Percentiles rank a stretch among this genome's conserved stretches.
These are phyloP conservation scores for Drosophila cyrtoloma DNA, from an alignment of 2,888 invertebrate species.

Conservation along the genomic window DNA sequence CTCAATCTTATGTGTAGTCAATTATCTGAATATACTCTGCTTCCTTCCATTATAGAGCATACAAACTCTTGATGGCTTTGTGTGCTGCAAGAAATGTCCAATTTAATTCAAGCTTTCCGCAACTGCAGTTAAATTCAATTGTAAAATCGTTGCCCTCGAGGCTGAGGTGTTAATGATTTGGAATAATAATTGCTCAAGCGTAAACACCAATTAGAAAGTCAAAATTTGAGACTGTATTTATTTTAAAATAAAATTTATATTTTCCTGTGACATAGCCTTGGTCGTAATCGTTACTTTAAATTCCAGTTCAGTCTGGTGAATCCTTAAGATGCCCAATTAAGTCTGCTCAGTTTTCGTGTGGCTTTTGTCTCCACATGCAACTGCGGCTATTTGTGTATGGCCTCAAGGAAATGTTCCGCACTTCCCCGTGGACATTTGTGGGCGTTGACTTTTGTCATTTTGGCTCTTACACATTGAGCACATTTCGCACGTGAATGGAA, in stretches of 20 bases:
- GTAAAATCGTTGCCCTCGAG: background rate
- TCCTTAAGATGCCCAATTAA: constrained; percentile 32
- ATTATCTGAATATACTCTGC: background rate
- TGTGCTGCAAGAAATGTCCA: background rate
- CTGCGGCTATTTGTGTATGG: constrained; percentile 15
- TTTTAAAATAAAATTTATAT: background rate
- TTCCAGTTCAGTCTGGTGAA: constrained; percentile 19
- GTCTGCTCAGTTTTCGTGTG: background rate
- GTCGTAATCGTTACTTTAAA: background rate
- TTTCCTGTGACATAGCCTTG: background rate
- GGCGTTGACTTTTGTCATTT: constrained; percentile 15
- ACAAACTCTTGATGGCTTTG: background rate
- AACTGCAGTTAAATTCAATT: constrained; percentile 5
- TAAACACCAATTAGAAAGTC: constrained; percentile 27
- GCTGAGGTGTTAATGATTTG: constrained; percentile 47
- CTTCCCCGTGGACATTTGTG: constrained; percentile 7
- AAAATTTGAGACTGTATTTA: constrained; percentile 9
- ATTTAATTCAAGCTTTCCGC: background rate
- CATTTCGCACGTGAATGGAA: constrained; percentile 30
- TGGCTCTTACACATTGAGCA: constrained; percentile 20
- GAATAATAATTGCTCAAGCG: constrained; percentile 30
- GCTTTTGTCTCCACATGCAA: constrained; percentile 11
- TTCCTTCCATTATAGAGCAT: background rate
- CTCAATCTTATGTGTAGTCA: too few relatives aligned
- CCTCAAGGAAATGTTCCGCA: constrained; percentile 19